phyloP scores from a whole-genome alignment of 2,888 invertebrate genomes.

The Tetragonisca angustula region DNA sequence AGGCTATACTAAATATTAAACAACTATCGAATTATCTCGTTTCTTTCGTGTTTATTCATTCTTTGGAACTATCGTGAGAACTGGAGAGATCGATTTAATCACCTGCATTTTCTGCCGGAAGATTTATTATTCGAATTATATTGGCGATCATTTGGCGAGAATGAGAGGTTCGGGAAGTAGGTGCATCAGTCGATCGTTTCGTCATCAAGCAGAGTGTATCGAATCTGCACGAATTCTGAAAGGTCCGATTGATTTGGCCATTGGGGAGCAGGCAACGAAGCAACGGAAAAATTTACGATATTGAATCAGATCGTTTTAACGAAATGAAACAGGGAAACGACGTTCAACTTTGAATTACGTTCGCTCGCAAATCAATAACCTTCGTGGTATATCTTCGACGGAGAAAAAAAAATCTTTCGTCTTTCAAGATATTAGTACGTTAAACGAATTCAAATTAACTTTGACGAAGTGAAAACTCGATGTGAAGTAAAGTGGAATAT shows the following conservation, averaged over 20 bases:
- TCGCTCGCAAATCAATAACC: background rate
- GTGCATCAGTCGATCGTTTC: slow-evolving; percentile 72
- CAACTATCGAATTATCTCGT: too few relatives aligned
- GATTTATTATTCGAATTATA: slow-evolving; percentile 41
- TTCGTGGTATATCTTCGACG: background rate
- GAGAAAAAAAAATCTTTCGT: too few relatives aligned
- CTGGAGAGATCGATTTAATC: background rate
- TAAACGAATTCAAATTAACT: too few relatives aligned
- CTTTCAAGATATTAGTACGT: too few relatives aligned
- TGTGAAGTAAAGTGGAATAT: too few relatives aligned
- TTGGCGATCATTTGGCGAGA: background rate
- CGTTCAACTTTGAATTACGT: background rate
- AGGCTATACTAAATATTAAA: too few relatives aligned
- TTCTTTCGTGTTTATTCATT: too few relatives aligned
- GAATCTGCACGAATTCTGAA: slow-evolving; percentile 78
- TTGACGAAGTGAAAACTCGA: too few relatives aligned
- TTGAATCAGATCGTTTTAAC: background rate
- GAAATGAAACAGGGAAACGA: background rate
- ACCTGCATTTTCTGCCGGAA: slow-evolving; percentile 1
- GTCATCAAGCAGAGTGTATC: slow-evolving; percentile 71
- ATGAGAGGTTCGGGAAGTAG: background rate
- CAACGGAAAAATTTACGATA: slow-evolving; percentile 9
- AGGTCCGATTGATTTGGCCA: slow-evolving; percentile 74
- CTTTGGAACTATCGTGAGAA: slow-evolving; percentile 17
- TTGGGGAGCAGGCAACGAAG: background rate